A percentile compares a stretch with the other conserved stretches of the same genome.
phyloP scores from a whole-genome alignment of 1,140 invertebrate genomes.

The Drosophila novamexicana region DNA sequence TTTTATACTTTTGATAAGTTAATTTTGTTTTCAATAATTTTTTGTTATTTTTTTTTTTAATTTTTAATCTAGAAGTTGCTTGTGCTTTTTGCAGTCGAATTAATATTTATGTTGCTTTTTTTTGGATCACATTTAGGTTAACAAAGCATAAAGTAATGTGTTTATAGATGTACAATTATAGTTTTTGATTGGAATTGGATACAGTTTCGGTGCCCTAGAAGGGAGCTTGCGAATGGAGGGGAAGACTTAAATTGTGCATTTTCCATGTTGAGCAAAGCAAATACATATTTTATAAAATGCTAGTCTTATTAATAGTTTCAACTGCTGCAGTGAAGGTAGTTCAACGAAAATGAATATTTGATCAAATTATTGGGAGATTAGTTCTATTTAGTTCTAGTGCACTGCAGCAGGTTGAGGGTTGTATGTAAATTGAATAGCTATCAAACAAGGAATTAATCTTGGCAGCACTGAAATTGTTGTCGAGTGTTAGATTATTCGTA shows the following conservation, averaged over 20 bases:
- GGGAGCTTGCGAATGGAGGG: conserved; percentile 24
- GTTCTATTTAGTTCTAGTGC: not conserved
- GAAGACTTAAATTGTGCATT: conserved; percentile 54
- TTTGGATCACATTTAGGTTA: conserved; percentile 68
- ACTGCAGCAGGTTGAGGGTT: not conserved
- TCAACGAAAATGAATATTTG: too few species aligned
- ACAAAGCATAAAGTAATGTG: conserved; percentile 55
- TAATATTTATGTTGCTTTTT: conserved; percentile 13
- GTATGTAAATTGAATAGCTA: not conserved
- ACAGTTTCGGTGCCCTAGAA: conserved; percentile 28
- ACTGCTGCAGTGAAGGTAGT: too few species aligned
- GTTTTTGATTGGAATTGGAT: conserved; percentile 9
- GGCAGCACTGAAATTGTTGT: conserved; percentile 2
- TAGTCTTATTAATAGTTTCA: not conserved
- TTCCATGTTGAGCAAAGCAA: conserved; percentile 50
- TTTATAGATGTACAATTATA: conserved; percentile 9
- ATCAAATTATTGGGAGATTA: not conserved
- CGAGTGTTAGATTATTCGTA: not conserved
- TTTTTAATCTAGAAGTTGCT: conserved; percentile 29
- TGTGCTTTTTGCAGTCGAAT: conserved; percentile 26
- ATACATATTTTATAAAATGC: conserved; percentile 8
- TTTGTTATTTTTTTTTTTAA: not conserved
- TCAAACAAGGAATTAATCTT: not conserved
- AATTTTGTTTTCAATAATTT: conserved; percentile 1
- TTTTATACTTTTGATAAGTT: conserved; percentile 5